Base-by-base conservation (phyloP, 1,140 invertebrate genomes). In the Drosophila nikananu region DNA sequence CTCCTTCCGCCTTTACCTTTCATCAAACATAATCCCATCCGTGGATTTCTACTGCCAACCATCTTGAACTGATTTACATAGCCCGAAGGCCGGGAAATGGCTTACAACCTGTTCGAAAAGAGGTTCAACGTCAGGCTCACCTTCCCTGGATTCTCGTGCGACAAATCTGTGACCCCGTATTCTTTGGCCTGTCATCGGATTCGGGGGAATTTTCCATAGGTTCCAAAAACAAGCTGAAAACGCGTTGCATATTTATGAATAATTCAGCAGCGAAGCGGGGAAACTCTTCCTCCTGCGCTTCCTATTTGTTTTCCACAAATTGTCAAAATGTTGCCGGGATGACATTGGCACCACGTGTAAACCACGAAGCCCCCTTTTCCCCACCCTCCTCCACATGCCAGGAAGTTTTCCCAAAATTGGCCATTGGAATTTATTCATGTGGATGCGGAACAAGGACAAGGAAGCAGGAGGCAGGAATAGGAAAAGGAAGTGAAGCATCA, bases 231-330 rank as follows among this genome's bases (percentile, higher is more conserved):
- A 71, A 57, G 59, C 39, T 64, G 75, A 39, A 77, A 78, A 64
- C 64, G 54, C 77, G 77, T 78, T 79, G 66, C 66, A 64, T 72
- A 79, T 79, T 79, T 78, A 79, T 79, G 77, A 79, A 79, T 79
- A 72, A 79, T 79, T 79, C 75, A 78, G 55, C 74, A 77, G 54
- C 13, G 17, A 57, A 42, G 35, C 52, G 13, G 32, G 39, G 23
- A 23, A 70, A 52, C 58, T 52, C 42, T 46, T 55, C 44, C 54
- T 63, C 25, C 37, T 15, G 44, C 17, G 49, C 54, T 54, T 61
- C 39, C 57, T 51, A 68, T 77, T 77, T 61, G 63, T 77, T 77
- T 77, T 59, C 42, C 32, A 60, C 63, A 77, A 77, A 77, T 76
- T 77, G 74, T 76, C 72, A 77, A 75, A 77, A 76, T 76, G 74